phyloP scores from a whole-genome alignment of 2,113 vertebrate genomes.

The Saguinus midas region DNA sequence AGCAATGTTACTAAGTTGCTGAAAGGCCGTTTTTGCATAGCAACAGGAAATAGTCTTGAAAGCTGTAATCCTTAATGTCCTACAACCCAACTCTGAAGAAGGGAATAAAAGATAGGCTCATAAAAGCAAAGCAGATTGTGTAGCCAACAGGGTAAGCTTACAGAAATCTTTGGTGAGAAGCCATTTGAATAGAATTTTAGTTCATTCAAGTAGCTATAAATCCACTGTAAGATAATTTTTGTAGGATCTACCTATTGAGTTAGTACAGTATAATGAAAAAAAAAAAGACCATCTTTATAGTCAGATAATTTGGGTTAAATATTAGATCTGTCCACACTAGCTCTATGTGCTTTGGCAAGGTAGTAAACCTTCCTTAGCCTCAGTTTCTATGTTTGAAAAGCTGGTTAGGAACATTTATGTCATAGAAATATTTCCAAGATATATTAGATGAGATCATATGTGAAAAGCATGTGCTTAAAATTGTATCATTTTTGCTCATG shows the following conservation, averaged over 20 bases:
- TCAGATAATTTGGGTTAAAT: conserved; percentile 28
- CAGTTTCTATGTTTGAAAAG: conserved; percentile 9
- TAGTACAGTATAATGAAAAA: conserved; percentile 22
- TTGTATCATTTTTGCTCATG: neutral
- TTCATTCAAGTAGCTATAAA: conserved; percentile 3
- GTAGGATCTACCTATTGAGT: conserved; percentile 1
- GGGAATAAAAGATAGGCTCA: conserved; percentile 17
- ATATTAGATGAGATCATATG: neutral
- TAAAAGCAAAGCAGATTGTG: neutral
- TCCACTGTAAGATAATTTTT: neutral
- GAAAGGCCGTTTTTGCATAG: neutral
- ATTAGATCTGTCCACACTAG: neutral
- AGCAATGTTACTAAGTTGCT: conserved; percentile 1
- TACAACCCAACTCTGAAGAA: conserved; percentile 37
- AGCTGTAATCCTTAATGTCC: conserved; percentile 29
- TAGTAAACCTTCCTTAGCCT: neutral
- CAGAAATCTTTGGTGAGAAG: conserved; percentile 17
- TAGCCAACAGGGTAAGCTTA: neutral
- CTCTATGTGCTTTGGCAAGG: neutral
- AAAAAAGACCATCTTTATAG: conserved; percentile 16
- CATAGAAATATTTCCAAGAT: conserved; percentile 10
- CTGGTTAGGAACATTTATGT: neutral
- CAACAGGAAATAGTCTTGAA: conserved; percentile 6
- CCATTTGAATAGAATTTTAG: conserved; percentile 32
- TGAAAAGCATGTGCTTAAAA: neutral